These are phyloP conservation scores for Danio rerio DNA, from an alignment of 2,113 vertebrate genomes.

Conservation along the genomic window DNA sequence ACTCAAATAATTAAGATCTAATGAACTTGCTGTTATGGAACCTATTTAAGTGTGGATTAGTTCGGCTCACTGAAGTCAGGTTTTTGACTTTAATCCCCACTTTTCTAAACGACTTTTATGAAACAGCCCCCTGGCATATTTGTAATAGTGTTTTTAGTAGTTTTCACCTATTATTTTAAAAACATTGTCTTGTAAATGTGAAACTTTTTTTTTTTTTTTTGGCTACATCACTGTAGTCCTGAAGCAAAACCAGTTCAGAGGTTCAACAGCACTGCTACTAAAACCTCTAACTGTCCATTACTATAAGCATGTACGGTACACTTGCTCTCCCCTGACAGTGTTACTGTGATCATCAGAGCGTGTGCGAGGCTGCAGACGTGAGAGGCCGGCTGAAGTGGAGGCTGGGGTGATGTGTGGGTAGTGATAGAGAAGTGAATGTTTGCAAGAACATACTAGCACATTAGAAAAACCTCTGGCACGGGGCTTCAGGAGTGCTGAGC, in stretches of 20 bases:
- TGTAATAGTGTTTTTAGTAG: no score
- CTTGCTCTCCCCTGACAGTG: not conserved
- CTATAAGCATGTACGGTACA: not conserved
- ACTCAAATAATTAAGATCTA: no score
- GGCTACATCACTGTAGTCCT: not conserved
- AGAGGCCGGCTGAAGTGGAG: slow-evolving; percentile 9
- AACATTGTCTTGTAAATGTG: no score
- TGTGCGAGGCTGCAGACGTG: slow-evolving; percentile 16
- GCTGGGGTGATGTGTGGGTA: slow-evolving; percentile 15
- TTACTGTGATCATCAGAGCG: not conserved
- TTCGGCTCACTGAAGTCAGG: no score
- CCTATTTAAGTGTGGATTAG: no score
- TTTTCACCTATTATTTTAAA: no score
- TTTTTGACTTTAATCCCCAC: no score
- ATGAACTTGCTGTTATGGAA: no score
- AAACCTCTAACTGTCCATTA: not conserved
- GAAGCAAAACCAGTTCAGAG: not conserved
- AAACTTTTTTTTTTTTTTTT: no score
- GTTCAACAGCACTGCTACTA: not conserved
- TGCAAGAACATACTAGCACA: slow-evolving; percentile 42
- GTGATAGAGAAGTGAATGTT: slow-evolving; percentile 25
- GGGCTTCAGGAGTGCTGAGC: not conserved
- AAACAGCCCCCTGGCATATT: no score
- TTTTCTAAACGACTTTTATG: no score
- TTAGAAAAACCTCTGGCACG: slow-evolving; percentile 21